A percentile compares a stretch with the other conserved stretches of the same genome.
phyloP scores from a whole-genome alignment of 2,888 invertebrate genomes.

The Crocallis elinguaria region DNA sequence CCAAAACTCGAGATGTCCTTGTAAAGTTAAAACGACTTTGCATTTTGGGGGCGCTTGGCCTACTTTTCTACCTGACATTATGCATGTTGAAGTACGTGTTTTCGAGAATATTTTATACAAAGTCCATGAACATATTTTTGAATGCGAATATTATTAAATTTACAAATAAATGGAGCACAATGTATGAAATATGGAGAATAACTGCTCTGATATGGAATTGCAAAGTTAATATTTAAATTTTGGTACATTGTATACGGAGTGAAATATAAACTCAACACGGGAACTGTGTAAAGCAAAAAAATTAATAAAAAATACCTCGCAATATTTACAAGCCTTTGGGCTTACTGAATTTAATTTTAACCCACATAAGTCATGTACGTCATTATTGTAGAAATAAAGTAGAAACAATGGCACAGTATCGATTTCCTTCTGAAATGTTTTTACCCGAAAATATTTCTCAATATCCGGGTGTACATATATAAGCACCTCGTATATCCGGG shows the following conservation, averaged over 20 bases:
- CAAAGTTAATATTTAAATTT: too few relatives aligned
- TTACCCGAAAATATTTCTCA: slow-evolving; percentile 10
- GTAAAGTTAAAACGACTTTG: slow-evolving; percentile 33
- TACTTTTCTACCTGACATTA: slow-evolving; percentile 27
- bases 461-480: slow-evolving; percentile 28
- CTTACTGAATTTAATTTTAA: too few relatives aligned
- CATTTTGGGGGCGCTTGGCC: slow-evolving; percentile 36
- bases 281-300: too few relatives aligned
- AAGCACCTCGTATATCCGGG: slow-evolving; percentile 29
- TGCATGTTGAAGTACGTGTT: slow-evolving; percentile 4
- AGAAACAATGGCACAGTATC: too few relatives aligned
- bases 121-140: background rate
- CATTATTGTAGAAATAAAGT: too few relatives aligned
- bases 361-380: too few relatives aligned
- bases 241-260: too few relatives aligned
- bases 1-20: slow-evolving; percentile 32
- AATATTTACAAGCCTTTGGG: too few relatives aligned
- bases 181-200: too few relatives aligned
- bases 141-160: background rate
- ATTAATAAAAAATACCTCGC: too few relatives aligned
- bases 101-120: background rate
- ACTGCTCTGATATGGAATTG: slow-evolving; percentile 9
- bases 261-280: too few relatives aligned
- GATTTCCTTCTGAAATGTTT: background rate
- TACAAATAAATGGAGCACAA: too few relatives aligned